Conservation (phyloP, 2,797 vertebrate species). For the Danio kyathit region DNA sequence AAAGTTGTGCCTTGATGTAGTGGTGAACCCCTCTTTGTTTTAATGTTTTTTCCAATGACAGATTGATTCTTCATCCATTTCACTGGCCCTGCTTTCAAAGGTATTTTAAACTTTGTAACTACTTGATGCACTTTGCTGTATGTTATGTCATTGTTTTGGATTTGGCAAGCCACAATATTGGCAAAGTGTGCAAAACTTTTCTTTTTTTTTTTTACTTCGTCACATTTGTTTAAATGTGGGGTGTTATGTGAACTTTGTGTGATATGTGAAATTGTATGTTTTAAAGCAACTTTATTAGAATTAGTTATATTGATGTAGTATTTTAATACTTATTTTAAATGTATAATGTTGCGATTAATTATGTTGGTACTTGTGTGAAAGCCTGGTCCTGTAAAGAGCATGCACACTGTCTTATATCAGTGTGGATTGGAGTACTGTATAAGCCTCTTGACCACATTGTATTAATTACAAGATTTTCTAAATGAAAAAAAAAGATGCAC, state of each 20-base stretch:
- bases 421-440: conserved; percentile 76
- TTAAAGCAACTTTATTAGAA: background rate
- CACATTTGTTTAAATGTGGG: background rate
- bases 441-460: conserved; percentile 71
- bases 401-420: conserved; percentile 73
- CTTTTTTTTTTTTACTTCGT: no score
- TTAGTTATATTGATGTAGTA: background rate
- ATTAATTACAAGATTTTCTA: conserved; percentile 59
- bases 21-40: conserved; percentile 80
- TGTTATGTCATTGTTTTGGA: background rate
- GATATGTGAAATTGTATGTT: background rate
- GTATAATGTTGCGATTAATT: background rate
- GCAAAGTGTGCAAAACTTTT: background rate
- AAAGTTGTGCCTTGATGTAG: conserved; percentile 53
- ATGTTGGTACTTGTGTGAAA: conserved; percentile 45
- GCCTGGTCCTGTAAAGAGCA: conserved; percentile 84
- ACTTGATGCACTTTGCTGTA: conserved; percentile 34
- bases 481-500: background rate
- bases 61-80: conserved; percentile 92
- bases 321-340: no score
- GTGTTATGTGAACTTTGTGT: background rate
- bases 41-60: conserved; percentile 89
- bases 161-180: conserved; percentile 5
- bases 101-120: conserved; percentile 77
- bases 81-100: conserved; percentile 93